Evolutionary conservation across 1,140 invertebrate species (phyloP), one percentile per base, ranked within the genome.

Genomic region (Atopsyche davidsoni): DNA sequence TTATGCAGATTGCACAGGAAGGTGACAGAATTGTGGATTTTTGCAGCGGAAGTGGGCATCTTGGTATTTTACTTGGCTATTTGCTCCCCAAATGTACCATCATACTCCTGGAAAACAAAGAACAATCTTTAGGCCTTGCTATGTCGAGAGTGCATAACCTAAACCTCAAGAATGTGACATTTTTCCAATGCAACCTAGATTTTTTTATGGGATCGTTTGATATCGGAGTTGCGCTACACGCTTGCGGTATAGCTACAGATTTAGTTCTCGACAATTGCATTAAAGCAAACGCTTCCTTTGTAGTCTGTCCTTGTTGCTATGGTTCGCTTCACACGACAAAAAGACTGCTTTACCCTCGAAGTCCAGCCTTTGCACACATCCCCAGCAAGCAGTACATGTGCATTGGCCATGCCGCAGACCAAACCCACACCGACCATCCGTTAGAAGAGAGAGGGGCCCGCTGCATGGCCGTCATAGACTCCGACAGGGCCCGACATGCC

Each of bases 221-320:
- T 58, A 81, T 96, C 53, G 93, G 93, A 2, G 75, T 88, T 14
- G 88, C 86, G 10, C 69, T 98, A 34, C 94, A 97, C 74, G 93
- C 92, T 2, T 98, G 94, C 72, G 94, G 94, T 11, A 85, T 92
- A 9, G 92, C 92, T 2, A 96, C 91, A 10, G 94, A 98, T 71
- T 78, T 96, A 47, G 92, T 96, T 1, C 73, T 97, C 38, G 79
- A 90, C 52, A 86, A 86, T 58, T 96, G 92, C 65, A 75, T 89
- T 2, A 64, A 77, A 17, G 78, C 78, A 11, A 75, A 78, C 40
- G 92, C 92, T 1, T 76, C 82, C 47, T 95, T 97, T 76, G 85
- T 95, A 2, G 79, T 89, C 45, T 95, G 90, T 67, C 93, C 93
- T 1, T 98, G 95, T 66, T 98, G 93, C 65, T 97, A 97, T 69